phyloP scores from a whole-genome alignment of 2,888 invertebrate genomes.

The Philereme vetulata region DNA sequence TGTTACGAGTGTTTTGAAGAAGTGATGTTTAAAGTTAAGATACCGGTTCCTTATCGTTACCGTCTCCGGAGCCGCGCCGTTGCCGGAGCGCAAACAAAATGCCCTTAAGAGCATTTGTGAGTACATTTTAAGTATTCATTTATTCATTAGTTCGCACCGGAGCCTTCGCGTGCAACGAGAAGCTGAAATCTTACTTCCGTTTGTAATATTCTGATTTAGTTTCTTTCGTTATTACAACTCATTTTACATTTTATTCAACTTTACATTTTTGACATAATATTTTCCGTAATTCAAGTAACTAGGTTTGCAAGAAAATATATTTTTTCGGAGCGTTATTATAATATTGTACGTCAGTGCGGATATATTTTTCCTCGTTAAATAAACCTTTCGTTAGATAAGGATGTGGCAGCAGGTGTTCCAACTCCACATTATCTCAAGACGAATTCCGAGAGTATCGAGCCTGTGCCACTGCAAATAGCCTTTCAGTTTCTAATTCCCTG shows the following conservation, averaged over 20 bases:
- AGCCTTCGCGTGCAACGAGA: slow-evolving; percentile 17
- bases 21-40: not conserved
- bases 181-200: slow-evolving; percentile 29
- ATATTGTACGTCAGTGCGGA: too few species aligned
- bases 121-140: slow-evolving; percentile 37
- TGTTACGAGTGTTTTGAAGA: too few species aligned
- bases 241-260: not conserved
- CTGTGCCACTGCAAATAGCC: not conserved
- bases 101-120: slow-evolving; percentile 34
- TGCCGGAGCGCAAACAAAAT: slow-evolving; percentile 26
- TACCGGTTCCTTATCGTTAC: not conserved
- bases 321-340: too few species aligned
- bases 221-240: slow-evolving; percentile 5
- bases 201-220: slow-evolving; percentile 28
- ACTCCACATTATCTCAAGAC: not conserved
- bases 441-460: not conserved
- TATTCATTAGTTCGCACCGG: slow-evolving; percentile 33
- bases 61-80: slow-evolving; percentile 2
- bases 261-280: not conserved
- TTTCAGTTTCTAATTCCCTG: too few species aligned
- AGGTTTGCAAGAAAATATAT: too few species aligned
- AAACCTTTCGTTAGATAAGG: slow-evolving; percentile 2
- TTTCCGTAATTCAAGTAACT: too few species aligned
- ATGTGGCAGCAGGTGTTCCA: slow-evolving; percentile 4
- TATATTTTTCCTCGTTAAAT: slow-evolving; percentile 9